phyloP scores from a whole-genome alignment of 2,888 invertebrate genomes.

The Drosophila borborema region DNA sequence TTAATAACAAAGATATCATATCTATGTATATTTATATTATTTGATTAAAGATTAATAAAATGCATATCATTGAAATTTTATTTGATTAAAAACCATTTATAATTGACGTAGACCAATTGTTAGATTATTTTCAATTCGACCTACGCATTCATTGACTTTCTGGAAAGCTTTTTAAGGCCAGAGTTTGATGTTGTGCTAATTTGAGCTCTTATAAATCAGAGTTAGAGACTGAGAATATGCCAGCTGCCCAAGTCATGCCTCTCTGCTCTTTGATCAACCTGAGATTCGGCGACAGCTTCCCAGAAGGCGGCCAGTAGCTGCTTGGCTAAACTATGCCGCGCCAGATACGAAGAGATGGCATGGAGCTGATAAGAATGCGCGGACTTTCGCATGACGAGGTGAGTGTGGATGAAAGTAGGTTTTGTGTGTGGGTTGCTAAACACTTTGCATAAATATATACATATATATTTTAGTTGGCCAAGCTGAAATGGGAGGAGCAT shows the following conservation, averaged over 20 bases:
- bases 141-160: background rate
- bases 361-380: slow-evolving; percentile 18
- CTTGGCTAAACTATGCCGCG: slow-evolving; percentile 30
- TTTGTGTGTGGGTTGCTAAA: slow-evolving; percentile 21
- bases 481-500: slow-evolving; percentile 9
- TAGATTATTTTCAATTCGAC: background rate
- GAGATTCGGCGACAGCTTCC: slow-evolving; percentile 49
- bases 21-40: background rate
- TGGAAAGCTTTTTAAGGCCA: slow-evolving; percentile 30
- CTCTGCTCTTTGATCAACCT: slow-evolving; percentile 40
- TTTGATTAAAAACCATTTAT: background rate
- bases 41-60: background rate
- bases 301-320: slow-evolving; percentile 45
- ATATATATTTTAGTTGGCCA: slow-evolving; percentile 27
- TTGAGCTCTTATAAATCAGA: slow-evolving; percentile 49
- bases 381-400: slow-evolving; percentile 18
- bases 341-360: slow-evolving; percentile 27
- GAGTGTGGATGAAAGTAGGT: background rate
- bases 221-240: slow-evolving; percentile 26
- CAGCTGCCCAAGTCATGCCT: slow-evolving; percentile 26
- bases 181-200: slow-evolving; percentile 36
- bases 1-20: no score
- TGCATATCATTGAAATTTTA: background rate
- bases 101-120: background rate
- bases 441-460: slow-evolving; percentile 22